These are phyloP conservation scores for Anabas testudineus DNA, from an alignment of 2,797 vertebrate genomes.

Conservation along the genomic window DNA sequence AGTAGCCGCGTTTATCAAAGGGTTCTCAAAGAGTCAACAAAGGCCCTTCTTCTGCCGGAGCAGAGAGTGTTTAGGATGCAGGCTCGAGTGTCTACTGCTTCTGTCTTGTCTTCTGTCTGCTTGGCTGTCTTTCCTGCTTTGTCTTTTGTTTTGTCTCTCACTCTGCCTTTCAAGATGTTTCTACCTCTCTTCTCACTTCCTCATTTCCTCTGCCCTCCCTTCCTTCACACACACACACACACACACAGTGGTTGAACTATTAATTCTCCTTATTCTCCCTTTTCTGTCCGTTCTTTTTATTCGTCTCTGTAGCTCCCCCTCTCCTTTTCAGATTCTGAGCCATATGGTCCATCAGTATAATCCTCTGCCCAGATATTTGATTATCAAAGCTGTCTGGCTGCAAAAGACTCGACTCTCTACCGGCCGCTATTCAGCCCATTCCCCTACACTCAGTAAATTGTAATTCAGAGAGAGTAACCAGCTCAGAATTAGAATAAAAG, in stretches of 20 bases:
- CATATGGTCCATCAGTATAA: constrained; percentile 62
- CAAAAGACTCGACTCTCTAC: constrained; percentile 53
- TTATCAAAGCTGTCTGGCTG: constrained; percentile 65
- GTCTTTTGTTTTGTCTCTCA: not conserved
- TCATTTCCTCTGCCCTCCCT: not conserved
- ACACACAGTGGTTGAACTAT: constrained; percentile 15
- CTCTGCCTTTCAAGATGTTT: constrained; percentile 16
- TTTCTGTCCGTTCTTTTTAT: constrained; percentile 39
- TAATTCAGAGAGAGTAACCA: constrained; percentile 50
- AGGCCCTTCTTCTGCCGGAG: constrained; percentile 39
- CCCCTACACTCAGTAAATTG: constrained; percentile 34
- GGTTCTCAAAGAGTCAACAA: constrained; percentile 52
- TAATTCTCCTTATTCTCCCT: constrained; percentile 29
- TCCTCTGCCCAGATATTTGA: constrained; percentile 68
- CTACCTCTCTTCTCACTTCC: not conserved
- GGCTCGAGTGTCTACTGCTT: constrained; percentile 28
- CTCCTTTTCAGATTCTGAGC: constrained; percentile 47
- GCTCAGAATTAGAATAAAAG: constrained; percentile 50
- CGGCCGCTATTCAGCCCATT: constrained; percentile 28
- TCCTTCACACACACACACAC: constrained; percentile 3
- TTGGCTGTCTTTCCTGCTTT: constrained; percentile 4
- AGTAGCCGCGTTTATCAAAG: constrained; percentile 67
- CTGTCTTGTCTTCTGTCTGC: constrained; percentile 20
- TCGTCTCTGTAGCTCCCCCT: constrained; percentile 22
- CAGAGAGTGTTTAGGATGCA: constrained; percentile 45